Evolutionary conservation across 2,113 vertebrate genomes (phyloP), one percentile per base, ranked within the genome.

Genomic region (Crypturellus undulatus): DNA sequence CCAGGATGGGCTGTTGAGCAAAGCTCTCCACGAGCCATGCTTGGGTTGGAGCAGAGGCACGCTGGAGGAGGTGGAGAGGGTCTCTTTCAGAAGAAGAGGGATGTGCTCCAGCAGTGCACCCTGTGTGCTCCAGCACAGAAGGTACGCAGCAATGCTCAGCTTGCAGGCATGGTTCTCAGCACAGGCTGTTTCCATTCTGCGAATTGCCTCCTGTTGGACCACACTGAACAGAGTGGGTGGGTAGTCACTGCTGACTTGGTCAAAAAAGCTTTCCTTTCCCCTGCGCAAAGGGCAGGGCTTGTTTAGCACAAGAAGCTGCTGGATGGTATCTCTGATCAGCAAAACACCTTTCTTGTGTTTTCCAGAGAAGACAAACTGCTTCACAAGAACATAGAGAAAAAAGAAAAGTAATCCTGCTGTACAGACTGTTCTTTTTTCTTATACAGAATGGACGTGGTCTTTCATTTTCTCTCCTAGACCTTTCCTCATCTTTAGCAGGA

Each of bases 71-170:
- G 3, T 34, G 21, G 84, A 54, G 2, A 51, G 21, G 12, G 73
- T 63, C 45, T 7, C 21, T 60, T 71, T 45, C 24, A 56, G 25
- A 26, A 51, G 65, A 9, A 76, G 54, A 25, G 28, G 43, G n/a
- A 25, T 9, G 14, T 30, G 21, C 64, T 77, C 32, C 45, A 54
- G n/a, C 14, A 25, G 19, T 14, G 21, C 45, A 78, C 34, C 38
- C 54, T 17, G 26, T 30, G 28, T 16, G 54, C 54, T 30, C 54
- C 1, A 1, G 2, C 1, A 6, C 24, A 6, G 3, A 7, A 10
- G 54, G 21, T 16, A 11, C 4, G 18, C 20, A 26, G n/a, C 81
- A n/a, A 24, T 10, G 5, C 9, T 65, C 30, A 4, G 3, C 13
- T 32, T 36, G 13, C 5, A 18, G 18, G 18, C 9, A 14, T 6